Evolutionary conservation across 2,888 invertebrate species (phyloP), one percentile per base, ranked within the genome.

Genomic region (Hofmannophila pseudospretella): DNA sequence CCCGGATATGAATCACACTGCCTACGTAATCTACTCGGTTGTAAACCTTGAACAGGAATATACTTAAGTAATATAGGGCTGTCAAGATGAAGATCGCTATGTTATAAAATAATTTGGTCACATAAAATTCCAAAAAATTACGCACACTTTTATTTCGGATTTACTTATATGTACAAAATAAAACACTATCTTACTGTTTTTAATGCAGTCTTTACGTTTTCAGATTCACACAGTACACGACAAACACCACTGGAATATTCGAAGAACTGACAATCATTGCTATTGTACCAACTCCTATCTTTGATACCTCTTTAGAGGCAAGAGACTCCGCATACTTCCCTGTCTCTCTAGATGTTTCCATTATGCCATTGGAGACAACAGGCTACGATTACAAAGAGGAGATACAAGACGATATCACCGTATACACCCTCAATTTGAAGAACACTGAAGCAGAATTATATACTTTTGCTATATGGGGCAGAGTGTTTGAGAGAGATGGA

Each of bases 391-490:
- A 74, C 41, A 51, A 35, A 0, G 47, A 51, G 22, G 39, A 39
- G 1, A 36, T 22, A 1, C 36, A 44, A 1, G 55, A 45, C 0
- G 43, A 36, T 1, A 45, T 32, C 0, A 65, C 68, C 0, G 41
- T 56, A 2, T 67, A 62, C 27, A 63, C 50, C 0, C 45, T 76
- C 16, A 48, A 44, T 2, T 51, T 86, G 29, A 50, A 42, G 1
- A 63, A 66, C 26, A 41, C 36, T 3, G 39, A 55, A 3, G 58
- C 55, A 1, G 71, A 88, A 27, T 47, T 90, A 30, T 75, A 89
- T 27, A 63, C 76, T 3, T 89, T 90, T 39, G 87, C 78, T 0
- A 63, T 90, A 4, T 89, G 85, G 73, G 89, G 89, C 0, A 72
- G 89, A 43, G 70, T 82, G 32, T 89, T 78, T 46, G 68, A 55